Evolutionary conservation across 2,113 vertebrate species (phyloP).

Genomic region (Sardina pilchardus): DNA sequence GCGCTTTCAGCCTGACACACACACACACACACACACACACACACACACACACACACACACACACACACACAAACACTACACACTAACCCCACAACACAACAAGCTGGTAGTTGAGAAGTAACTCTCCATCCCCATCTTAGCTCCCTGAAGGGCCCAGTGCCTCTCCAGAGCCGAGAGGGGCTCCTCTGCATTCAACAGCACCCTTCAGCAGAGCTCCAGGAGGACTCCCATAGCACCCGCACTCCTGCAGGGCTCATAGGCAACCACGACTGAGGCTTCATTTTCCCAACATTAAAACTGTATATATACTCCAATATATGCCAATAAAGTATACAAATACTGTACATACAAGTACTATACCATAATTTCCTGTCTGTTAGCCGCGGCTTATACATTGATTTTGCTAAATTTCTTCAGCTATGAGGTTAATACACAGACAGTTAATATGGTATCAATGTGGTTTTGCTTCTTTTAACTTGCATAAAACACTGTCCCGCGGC

Average conservation of each 20-base stretch:
- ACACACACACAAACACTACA: slow-evolving; percentile 27
- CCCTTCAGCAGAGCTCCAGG: neutral
- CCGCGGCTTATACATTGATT: no score
- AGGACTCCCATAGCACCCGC: neutral
- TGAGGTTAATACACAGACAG: no score
- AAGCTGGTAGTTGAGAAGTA: neutral
- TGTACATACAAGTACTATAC: neutral
- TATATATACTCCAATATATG: neutral
- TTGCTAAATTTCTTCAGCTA: no score
- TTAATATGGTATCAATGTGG: no score
- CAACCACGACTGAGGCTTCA: neutral
- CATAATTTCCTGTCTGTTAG: no score
- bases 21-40: slow-evolving; percentile 45
- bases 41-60: slow-evolving; percentile 30
- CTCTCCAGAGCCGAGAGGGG: neutral
- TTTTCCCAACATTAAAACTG: neutral
- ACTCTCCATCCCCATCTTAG: neutral
- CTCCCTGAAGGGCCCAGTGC: neutral
- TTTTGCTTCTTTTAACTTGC: no score
- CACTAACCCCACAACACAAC: neutral
- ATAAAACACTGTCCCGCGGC: no score
- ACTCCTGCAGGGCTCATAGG: neutral
- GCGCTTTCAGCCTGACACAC: slow-evolving; percentile 50
- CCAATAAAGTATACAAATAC: neutral
- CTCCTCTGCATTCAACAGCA: neutral